Conservation (phyloP, 2,888 invertebrate genomes). For the Rhamnusium bicolor region DNA sequence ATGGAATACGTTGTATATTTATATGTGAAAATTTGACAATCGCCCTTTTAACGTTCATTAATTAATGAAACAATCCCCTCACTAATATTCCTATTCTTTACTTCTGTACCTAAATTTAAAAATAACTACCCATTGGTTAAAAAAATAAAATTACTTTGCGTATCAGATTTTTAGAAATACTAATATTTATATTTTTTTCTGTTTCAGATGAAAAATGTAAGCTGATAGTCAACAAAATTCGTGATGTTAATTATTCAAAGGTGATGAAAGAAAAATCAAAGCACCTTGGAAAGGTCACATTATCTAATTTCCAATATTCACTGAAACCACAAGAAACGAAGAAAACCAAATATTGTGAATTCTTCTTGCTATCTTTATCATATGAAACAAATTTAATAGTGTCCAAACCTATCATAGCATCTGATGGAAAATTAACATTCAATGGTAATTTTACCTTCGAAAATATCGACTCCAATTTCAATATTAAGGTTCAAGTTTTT, state of each 20-base stretch:
- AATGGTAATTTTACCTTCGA: constrained; percentile 62
- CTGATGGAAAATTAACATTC: constrained; percentile 54
- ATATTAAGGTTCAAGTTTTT: constrained; percentile 71
- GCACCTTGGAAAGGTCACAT: constrained; percentile 45
- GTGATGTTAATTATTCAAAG: constrained; percentile 42
- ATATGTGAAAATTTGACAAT: no score
- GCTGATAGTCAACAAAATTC: constrained; percentile 49
- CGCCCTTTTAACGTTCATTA: no score
- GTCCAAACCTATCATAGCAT: constrained; percentile 56
- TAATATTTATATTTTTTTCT: constrained; percentile 19
- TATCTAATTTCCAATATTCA: constrained; percentile 57
- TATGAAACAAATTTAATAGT: constrained; percentile 60
- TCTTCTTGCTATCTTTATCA: constrained; percentile 66
- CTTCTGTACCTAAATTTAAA: no score
- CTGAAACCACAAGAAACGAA: constrained; percentile 37
- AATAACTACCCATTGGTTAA: no score
- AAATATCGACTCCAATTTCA: constrained; percentile 66
- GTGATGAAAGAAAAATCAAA: constrained; percentile 22
- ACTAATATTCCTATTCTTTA: no score
- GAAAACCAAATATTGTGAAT: constrained; percentile 56
- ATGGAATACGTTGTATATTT: no score
- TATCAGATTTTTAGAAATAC: no score
- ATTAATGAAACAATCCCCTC: no score
- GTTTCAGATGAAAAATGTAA: constrained; percentile 49
- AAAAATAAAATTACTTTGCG: no score